Percentiles rank a stretch among this genome's conserved stretches.
phyloP scores from a whole-genome alignment of 2,888 invertebrate species.

The Perdita meconis region DNA sequence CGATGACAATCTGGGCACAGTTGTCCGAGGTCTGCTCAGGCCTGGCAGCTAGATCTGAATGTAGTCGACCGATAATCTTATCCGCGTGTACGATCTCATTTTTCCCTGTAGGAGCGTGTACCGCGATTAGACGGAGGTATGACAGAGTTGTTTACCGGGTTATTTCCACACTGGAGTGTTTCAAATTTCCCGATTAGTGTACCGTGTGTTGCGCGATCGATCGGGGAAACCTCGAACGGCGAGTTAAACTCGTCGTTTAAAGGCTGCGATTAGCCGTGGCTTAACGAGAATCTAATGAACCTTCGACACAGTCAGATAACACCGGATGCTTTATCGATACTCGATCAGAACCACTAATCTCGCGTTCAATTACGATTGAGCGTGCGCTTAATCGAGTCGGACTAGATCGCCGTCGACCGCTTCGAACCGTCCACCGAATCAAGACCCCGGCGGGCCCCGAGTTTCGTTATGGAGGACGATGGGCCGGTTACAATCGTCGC shows the following conservation, averaged over 20 bases:
- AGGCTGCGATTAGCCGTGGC: neutral
- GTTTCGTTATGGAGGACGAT: too few relatives aligned
- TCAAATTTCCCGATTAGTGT: too few relatives aligned
- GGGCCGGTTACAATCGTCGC: neutral
- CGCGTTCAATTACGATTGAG: neutral
- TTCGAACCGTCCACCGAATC: neutral
- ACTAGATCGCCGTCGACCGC: neutral
- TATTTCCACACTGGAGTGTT: neutral
- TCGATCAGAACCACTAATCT: neutral
- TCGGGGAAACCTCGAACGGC: too few relatives aligned
- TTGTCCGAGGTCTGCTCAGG: neutral
- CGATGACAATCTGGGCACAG: constrained; percentile 1
- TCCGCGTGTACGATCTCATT: neutral
- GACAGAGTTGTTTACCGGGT: neutral
- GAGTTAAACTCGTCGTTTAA: too few relatives aligned
- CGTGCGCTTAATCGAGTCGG: neutral
- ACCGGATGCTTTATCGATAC: neutral
- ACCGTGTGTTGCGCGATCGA: too few relatives aligned
- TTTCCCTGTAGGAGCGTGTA: too few relatives aligned
- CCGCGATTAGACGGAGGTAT: neutral
- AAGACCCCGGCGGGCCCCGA: neutral
- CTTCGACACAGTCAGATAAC: neutral
- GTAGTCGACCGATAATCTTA: neutral
- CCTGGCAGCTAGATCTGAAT: neutral
- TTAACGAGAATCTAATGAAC: neutral